These are phyloP conservation scores for Pelvicachromis taeniatus DNA, from an alignment of 2,113 vertebrate species.

Conservation along the genomic window DNA sequence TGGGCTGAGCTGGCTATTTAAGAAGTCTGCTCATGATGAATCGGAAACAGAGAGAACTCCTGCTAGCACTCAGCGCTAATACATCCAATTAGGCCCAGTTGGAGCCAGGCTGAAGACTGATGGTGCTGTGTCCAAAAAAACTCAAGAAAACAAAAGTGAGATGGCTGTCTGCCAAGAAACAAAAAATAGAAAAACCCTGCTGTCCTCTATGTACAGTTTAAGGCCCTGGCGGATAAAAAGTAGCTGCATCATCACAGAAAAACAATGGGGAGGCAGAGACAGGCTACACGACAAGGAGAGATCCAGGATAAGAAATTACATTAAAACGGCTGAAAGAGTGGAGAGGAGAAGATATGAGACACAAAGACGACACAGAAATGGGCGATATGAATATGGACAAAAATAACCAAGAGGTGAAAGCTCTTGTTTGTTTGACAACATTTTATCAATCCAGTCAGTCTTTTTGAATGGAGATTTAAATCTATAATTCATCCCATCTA, in stretches of 20 bases:
- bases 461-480: not conserved
- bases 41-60: constrained; percentile 25
- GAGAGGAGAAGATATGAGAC: not conserved
- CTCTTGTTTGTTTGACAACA: not conserved
- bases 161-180: constrained; percentile 13
- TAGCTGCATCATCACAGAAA: constrained; percentile 12
- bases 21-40: constrained; percentile 44
- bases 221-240: not conserved
- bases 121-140: not conserved
- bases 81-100: constrained; percentile 45
- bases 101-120: constrained; percentile 27
- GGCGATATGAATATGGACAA: not conserved
- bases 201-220: not conserved
- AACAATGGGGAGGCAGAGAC: not conserved
- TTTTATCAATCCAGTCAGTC: not conserved
- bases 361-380: not conserved
- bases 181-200: not conserved
- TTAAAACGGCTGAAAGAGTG: not conserved
- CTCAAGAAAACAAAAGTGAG: not conserved
- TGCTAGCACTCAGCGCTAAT: constrained; percentile 41
- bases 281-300: not conserved
- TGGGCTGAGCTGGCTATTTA: not conserved
- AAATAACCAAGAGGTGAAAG: not conserved
- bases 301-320: not conserved
- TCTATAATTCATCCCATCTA: not conserved